Conservation (phyloP, 1,140 invertebrate genomes). For the Macrotrachela quadricornifera region DNA sequence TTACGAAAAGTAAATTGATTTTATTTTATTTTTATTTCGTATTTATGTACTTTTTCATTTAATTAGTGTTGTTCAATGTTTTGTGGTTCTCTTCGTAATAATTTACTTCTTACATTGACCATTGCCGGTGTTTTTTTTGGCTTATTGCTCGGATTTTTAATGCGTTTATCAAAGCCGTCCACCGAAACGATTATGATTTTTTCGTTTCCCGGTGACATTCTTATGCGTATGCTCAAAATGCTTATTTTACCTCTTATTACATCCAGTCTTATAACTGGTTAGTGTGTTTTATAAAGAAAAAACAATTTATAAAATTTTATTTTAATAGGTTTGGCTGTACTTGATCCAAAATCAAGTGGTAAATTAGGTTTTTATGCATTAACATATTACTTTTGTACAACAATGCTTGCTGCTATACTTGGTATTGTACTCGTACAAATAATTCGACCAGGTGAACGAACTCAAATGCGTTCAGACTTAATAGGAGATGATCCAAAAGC, state of each 20-base stretch:
- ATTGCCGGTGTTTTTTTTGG: conserved; percentile 24
- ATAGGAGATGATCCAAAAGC: conserved; percentile 26
- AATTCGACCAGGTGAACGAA: conserved; percentile 49
- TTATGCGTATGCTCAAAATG: conserved; percentile 36
- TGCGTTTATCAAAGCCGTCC: conserved; percentile 10
- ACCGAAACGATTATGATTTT: conserved; percentile 2
- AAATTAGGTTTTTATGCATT: conserved; percentile 16
- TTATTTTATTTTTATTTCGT: no score
- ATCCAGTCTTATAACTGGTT: conserved; percentile 30
- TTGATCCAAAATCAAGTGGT: conserved; percentile 25
- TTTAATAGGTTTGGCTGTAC: conserved; percentile 11
- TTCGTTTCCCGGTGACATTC: conserved; percentile 33
- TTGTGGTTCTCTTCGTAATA: neutral
- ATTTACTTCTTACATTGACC: conserved; percentile 18
- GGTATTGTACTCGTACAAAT: conserved; percentile 59
- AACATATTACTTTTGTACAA: conserved; percentile 3
- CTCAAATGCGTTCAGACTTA: no score
- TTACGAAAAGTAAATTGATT: no score
- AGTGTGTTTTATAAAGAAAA: neutral
- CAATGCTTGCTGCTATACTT: conserved; percentile 6
- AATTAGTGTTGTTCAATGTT: neutral
- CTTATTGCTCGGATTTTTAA: conserved; percentile 18
- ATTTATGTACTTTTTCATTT: no score
- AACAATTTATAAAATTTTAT: neutral
- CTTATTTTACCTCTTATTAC: conserved; percentile 35